Evolutionary conservation across 37 sponge, comb jelly and placozoan genomes (phyloP), one percentile per base, ranked within the genome.

Genomic region (Mnemiopsis leidyi): DNA sequence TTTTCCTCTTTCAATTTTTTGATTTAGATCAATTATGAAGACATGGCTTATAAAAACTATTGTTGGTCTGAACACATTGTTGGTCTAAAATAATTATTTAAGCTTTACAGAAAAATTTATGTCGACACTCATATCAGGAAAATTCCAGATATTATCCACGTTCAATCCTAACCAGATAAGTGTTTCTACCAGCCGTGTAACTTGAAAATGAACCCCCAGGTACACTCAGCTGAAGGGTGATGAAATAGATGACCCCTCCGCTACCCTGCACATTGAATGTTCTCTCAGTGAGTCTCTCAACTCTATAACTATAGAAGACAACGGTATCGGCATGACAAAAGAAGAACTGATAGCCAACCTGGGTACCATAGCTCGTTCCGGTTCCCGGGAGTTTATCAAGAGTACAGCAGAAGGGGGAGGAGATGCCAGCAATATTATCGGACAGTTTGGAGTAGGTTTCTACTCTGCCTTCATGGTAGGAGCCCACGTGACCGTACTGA

Each of bases 361-460:
- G 61, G 95, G 95, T 2, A 95, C 95, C 33, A 95, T 95, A 33
- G 95, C 95, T 1, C 5, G 93, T 13, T 95, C 95, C 16, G 94
- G 95, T 24, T 92, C 94, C 21, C 94, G 94, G 83, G 90, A 76
- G 69, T 90, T 90, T 76, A 25, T 83, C 7, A 82, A 75, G 69
- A 76, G 23, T 23, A 7, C 30, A 7, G 82, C 24, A 30, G 0
- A 7, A 24, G 69, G 23, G 24, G 75, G 92, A 21, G 71, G 25
- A 0, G 94, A 38, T 75, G 77, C 21, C 1, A 93, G 37, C 23
- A 94, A 34, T 38, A 39, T 95, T 23, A 95, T 95, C 39, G 95
- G 95, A n/a, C 95, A 94, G 73, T 95, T 95, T 94, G 95, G 95
- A 0, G 95, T 95, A 31, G 95, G 95, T 18, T 95, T 95, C 69